phyloP scores from a whole-genome alignment of 2,888 invertebrate genomes.

The Dasypogon diadema region DNA sequence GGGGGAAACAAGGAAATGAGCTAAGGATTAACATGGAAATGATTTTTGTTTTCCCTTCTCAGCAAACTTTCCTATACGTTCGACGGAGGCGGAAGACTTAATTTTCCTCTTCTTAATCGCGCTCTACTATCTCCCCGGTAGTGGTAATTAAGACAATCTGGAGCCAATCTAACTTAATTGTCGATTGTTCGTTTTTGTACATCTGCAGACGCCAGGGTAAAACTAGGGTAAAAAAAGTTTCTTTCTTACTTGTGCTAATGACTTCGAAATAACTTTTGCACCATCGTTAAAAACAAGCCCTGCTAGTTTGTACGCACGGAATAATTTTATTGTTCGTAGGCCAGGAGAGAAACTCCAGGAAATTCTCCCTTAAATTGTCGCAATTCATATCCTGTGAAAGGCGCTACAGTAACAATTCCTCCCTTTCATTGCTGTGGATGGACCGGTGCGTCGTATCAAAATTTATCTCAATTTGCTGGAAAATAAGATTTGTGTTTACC shows the following conservation, averaged over 20 bases:
- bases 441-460: neutral
- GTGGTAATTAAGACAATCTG: slow-evolving; percentile 19
- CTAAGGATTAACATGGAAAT: neutral
- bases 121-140: neutral
- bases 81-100: slow-evolving; percentile 8
- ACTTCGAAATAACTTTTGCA: neutral
- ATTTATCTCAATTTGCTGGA: neutral
- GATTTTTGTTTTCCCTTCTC: neutral
- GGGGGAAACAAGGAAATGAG: neutral
- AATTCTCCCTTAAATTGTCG: neutral
- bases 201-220: neutral
- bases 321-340: neutral
- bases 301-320: neutral
- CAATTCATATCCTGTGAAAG: neutral
- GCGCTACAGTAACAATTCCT: neutral
- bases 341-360: neutral
- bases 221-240: neutral
- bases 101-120: slow-evolving; percentile 1
- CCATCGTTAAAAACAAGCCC: neutral
- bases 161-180: slow-evolving; percentile 23
- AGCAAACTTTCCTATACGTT: neutral
- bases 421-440: neutral
- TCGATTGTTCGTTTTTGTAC: slow-evolving; percentile 11
- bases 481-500: neutral
- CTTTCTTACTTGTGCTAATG: neutral